Evolutionary conservation across 2,113 vertebrate genomes (phyloP).

Genomic region (Phylloscopus trochiloides): DNA sequence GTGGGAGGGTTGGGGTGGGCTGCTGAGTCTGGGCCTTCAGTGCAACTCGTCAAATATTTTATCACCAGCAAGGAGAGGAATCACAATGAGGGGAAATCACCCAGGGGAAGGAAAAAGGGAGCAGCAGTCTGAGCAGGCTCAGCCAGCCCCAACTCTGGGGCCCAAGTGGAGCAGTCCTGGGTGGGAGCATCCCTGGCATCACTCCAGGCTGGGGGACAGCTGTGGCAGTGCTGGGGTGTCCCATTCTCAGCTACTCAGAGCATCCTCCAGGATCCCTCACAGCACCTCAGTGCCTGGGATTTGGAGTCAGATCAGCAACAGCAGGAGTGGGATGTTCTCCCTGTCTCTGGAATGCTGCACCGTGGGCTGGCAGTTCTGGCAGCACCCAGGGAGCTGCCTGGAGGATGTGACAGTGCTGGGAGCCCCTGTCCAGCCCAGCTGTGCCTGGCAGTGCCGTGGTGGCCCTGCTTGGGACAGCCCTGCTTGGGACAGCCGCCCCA

Average conservation of each 20-base stretch:
- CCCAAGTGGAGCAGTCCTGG: accelerated
- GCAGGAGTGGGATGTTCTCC: accelerated
- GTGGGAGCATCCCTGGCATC: background rate
- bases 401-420: background rate
- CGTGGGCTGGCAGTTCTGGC: background rate
- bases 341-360: background rate
- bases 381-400: background rate
- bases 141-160: background rate
- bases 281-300: accelerated
- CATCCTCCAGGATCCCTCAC: background rate
- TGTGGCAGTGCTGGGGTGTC: background rate
- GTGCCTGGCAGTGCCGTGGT: accelerated
- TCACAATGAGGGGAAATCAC: background rate
- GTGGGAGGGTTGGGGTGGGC: background rate
- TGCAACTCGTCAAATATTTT: background rate
- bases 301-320: accelerated
- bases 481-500: background rate
- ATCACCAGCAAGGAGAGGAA: slow-evolving; percentile 12
- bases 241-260: background rate
- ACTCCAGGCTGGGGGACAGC: accelerated
- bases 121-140: background rate
- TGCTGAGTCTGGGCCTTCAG: slow-evolving; percentile 11
- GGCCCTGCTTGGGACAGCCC: background rate
- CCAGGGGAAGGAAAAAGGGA: background rate
- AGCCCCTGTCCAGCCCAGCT: background rate